A percentile compares a stretch with the other conserved stretches of the same genome.
phyloP scores from a whole-genome alignment of 2,888 invertebrate genomes.

The Cantharis lateralis region DNA sequence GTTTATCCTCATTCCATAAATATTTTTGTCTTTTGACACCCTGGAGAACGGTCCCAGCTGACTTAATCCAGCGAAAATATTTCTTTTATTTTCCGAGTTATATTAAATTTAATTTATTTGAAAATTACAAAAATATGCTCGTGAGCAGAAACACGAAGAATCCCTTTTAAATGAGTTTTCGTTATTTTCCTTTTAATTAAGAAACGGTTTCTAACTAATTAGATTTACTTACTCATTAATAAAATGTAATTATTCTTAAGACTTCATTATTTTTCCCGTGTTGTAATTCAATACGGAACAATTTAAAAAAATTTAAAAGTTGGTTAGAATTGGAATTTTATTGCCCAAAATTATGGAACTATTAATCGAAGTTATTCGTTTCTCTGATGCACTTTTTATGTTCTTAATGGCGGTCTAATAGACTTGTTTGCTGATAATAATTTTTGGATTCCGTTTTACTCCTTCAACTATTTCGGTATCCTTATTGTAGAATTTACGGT shows the following conservation, averaged over 20 bases:
- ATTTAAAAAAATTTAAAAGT: not conserved
- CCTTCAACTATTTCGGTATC: not conserved
- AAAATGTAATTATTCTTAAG: not conserved
- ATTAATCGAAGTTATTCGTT: conserved; percentile 7
- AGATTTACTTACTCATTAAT: not conserved
- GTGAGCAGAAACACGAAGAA: not conserved
- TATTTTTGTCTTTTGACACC: not conserved
- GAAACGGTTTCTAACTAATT: not conserved
- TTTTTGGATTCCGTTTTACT: conserved; percentile 4
- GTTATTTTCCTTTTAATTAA: not conserved
- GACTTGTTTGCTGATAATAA: conserved; percentile 10
- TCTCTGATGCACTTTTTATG: conserved; percentile 15
- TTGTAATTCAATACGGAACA: not conserved
- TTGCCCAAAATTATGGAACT: not conserved
- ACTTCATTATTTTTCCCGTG: not conserved
- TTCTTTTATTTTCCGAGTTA: not conserved
- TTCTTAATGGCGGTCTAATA: conserved; percentile 13
- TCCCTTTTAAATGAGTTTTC: not conserved
- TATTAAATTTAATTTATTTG: not conserved
- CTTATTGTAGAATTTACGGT: not conserved
- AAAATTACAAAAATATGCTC: not conserved
- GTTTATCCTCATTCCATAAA: not conserved
- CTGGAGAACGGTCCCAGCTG: not conserved
- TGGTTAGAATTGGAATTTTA: conserved; percentile 1
- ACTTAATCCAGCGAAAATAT: not conserved